Evolutionary conservation across 2,888 invertebrate species (phyloP).

Genomic region (Brachyopa scutellaris): DNA sequence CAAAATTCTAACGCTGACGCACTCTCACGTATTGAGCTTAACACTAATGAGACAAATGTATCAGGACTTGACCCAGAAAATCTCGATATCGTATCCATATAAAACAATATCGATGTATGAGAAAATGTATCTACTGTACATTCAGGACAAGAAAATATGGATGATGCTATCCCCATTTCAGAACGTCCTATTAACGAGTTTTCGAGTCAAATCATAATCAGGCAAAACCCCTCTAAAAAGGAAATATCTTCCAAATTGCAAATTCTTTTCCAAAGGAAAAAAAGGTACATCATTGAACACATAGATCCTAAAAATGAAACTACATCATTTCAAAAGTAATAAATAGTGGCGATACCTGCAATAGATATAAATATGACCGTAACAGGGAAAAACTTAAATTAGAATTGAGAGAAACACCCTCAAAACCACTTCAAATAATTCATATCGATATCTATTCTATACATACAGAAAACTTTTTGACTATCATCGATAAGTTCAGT

Average conservation of each 20-base stretch:
- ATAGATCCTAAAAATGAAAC: conserved; percentile 1
- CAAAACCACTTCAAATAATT: conserved; percentile 41
- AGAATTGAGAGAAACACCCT: conserved; percentile 53
- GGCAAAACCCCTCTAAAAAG: neutral
- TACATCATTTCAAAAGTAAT: conserved; percentile 21
- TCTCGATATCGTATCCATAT: neutral
- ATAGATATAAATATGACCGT: conserved; percentile 61
- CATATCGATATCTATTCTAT: conserved; percentile 42
- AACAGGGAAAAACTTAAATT: conserved; percentile 43
- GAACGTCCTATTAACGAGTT: conserved; percentile 37
- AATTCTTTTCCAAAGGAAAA: conserved; percentile 16
- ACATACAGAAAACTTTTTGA: conserved; percentile 26
- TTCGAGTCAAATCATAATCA: conserved; percentile 10
- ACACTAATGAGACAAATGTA: neutral
- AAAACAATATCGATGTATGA: conserved; percentile 15
- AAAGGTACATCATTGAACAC: neutral
- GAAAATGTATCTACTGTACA: conserved; percentile 11
- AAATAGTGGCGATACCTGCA: conserved; percentile 53
- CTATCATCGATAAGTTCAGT: conserved; percentile 69
- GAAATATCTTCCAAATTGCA: neutral
- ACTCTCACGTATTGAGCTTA: too few species aligned
- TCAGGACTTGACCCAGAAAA: neutral
- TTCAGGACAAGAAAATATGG: conserved; percentile 17
- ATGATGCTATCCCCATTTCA: conserved; percentile 41
- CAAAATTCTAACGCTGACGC: too few species aligned